phyloP scores from a whole-genome alignment of 2,113 vertebrate species.

The Cebidichthys violaceus region DNA sequence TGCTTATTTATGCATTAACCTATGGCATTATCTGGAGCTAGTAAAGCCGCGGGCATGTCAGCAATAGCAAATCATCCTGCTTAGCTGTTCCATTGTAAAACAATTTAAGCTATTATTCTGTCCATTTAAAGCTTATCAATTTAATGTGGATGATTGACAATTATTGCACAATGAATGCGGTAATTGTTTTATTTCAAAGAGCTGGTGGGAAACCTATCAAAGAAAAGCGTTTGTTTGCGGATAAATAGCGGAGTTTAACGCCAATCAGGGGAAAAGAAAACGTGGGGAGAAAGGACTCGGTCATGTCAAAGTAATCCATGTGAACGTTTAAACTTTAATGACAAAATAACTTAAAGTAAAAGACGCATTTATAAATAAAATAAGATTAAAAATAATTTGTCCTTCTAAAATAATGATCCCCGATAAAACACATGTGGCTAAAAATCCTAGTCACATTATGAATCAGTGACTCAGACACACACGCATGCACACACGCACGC shows the following conservation, averaged over 20 bases:
- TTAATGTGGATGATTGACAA: slow-evolving; percentile 83
- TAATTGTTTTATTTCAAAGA: slow-evolving; percentile 79
- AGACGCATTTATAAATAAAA: not conserved
- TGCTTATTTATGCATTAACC: slow-evolving; percentile 87
- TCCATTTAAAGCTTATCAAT: slow-evolving; percentile 82
- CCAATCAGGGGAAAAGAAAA: slow-evolving; percentile 5
- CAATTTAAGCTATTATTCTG: slow-evolving; percentile 75
- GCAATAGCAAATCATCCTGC: slow-evolving; percentile 75
- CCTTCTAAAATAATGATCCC: not conserved
- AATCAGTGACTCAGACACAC: not conserved
- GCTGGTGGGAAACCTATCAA: slow-evolving; percentile 75
- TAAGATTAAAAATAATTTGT: not conserved
- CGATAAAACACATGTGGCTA: not conserved
- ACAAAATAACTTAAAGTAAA: not conserved
- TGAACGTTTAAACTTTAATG: not conserved
- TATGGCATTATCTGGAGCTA: slow-evolving; percentile 76
- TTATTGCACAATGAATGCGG: slow-evolving; percentile 81
- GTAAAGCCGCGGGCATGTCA: slow-evolving; percentile 82
- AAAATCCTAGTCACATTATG: not conserved
- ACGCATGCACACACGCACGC: not conserved
- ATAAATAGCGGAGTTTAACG: slow-evolving; percentile 57
- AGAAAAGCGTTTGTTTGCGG: slow-evolving; percentile 65
- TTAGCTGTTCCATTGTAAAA: slow-evolving; percentile 77
- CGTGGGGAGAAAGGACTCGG: not conserved
- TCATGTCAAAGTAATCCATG: not conserved